A percentile compares a stretch with the other conserved stretches of the same genome.
phyloP scores from a whole-genome alignment of 2,113 vertebrate genomes.

The Archocentrus centrarchus region DNA sequence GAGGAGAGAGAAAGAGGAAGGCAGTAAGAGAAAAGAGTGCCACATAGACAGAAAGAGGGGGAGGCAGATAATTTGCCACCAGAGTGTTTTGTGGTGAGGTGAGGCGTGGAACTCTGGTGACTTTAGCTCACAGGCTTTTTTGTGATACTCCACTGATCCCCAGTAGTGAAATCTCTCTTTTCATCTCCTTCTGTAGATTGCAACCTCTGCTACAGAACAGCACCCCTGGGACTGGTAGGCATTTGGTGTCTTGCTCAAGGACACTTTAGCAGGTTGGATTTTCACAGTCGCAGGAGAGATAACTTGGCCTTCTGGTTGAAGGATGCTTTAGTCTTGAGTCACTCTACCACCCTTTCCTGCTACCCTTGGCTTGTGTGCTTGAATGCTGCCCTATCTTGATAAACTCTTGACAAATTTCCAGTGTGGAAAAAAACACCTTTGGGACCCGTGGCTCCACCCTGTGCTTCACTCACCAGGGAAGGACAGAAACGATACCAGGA shows the following conservation, averaged over 20 bases:
- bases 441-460: conserved; percentile 17
- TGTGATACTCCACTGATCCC: conserved; percentile 59
- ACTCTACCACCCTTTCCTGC: conserved; percentile 9
- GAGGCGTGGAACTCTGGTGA: conserved; percentile 69
- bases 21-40: conserved; percentile 64
- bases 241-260: conserved; percentile 60
- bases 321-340: conserved; percentile 45
- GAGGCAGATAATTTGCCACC: conserved; percentile 70
- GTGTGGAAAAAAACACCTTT: conserved; percentile 16
- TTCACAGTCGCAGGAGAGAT: conserved; percentile 32
- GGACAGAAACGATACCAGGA: neutral
- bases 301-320: conserved; percentile 35
- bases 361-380: conserved; percentile 16
- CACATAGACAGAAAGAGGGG: conserved; percentile 71
- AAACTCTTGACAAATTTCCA: conserved; percentile 45
- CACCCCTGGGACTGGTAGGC: conserved; percentile 33
- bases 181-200: conserved; percentile 21
- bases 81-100: conserved; percentile 67
- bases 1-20: conserved; percentile 61
- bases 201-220: conserved; percentile 18
- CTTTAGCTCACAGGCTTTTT: conserved; percentile 59
- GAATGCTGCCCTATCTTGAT: conserved; percentile 37
- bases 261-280: conserved; percentile 44
- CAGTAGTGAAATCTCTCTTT: conserved; percentile 39
- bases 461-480: neutral